Percentiles rank a stretch among this genome's conserved stretches.
Conservation (phyloP, 2,797 vertebrate species). For the Hemitrygon akajei region DNA sequence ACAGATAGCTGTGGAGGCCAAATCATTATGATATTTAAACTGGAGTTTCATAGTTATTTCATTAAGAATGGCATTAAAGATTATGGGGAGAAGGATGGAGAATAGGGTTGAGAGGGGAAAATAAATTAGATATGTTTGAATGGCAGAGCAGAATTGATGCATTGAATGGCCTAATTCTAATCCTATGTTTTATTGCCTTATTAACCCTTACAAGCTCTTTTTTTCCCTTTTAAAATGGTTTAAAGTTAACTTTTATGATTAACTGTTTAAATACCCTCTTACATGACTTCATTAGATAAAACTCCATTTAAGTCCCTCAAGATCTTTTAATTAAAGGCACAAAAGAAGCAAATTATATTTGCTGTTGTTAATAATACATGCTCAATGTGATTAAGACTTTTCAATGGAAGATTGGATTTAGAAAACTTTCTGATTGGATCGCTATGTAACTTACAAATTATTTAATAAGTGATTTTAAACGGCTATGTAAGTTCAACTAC, state of each 20-base stretch:
- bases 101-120: too few species aligned
- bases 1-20: too few species aligned
- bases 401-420: not conserved
- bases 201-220: too few species aligned
- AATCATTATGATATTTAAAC: too few species aligned
- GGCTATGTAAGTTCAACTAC: not conserved
- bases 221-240: too few species aligned
- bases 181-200: too few species aligned
- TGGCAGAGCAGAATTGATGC: too few species aligned
- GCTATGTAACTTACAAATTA: not conserved
- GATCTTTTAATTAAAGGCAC: not conserved
- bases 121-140: too few species aligned
- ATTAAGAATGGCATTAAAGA: too few species aligned
- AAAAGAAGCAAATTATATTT: not conserved
- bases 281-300: not conserved
- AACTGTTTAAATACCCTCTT: not conserved
- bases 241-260: not conserved
- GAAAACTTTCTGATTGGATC: not conserved
- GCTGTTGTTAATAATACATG: not conserved
- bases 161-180: too few species aligned
- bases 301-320: not conserved
- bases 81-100: too few species aligned
- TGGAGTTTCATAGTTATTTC: too few species aligned
- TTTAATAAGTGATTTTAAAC: not conserved
- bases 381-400: not conserved